Percentiles rank a stretch among this genome's conserved stretches.
Conservation (phyloP, 1,140 invertebrate genomes). For the Lordiphosa clarofinis region DNA sequence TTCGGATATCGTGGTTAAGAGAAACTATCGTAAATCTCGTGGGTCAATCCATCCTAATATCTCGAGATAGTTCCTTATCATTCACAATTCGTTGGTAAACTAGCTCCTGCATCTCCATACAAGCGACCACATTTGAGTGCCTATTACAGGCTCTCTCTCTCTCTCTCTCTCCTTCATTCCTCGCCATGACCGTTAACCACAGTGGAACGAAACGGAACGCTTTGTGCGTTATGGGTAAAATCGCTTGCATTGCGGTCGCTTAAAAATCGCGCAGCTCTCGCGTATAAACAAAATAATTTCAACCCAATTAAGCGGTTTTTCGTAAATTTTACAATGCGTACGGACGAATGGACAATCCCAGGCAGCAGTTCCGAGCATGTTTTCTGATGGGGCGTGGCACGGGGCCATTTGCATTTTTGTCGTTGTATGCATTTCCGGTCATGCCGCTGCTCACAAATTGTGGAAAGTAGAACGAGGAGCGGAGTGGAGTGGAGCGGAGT, state of each 20-base stretch:
- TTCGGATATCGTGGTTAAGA: no score
- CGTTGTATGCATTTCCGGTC: constrained; percentile 37
- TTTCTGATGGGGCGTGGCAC: no score
- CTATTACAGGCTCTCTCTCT: no score
- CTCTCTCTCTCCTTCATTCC: no score
- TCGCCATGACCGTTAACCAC: no score
- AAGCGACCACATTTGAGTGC: no score
- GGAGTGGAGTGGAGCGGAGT: constrained; percentile 21
- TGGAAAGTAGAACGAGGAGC: constrained; percentile 2
- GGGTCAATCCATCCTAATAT: no score
- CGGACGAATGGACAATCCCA: constrained; percentile 10
- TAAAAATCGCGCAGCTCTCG: constrained; percentile 23
- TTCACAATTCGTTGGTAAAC: no score
- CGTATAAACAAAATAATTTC: constrained; percentile 62
- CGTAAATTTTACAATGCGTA: constrained; percentile 52
- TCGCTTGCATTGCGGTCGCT: constrained; percentile 27
- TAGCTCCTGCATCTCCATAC: no score
- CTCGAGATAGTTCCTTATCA: no score
- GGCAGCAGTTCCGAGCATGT: constrained; percentile 26
- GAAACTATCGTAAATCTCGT: no score
- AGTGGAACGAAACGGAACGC: no score
- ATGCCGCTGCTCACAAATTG: constrained; percentile 22
- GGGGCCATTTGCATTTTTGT: constrained; percentile 43
- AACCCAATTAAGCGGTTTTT: constrained; percentile 61
- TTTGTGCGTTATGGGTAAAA: constrained; percentile 5